These are phyloP conservation scores for Aegithalos caudatus DNA, from an alignment of 2,113 vertebrate species.

Conservation along the genomic window DNA sequence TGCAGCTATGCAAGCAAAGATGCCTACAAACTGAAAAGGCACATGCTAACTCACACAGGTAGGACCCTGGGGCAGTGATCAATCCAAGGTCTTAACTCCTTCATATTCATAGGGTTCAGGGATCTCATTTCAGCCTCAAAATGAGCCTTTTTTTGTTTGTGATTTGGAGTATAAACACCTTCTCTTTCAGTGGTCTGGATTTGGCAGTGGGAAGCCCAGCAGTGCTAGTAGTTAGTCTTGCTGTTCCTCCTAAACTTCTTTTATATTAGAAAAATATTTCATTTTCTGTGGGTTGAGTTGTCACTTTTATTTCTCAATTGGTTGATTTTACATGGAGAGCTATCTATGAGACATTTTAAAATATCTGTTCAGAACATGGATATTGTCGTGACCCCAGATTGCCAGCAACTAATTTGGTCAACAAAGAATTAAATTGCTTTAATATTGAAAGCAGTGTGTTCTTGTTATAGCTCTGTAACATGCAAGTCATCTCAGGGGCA, in stretches of 20 bases:
- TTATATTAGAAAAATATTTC: not conserved
- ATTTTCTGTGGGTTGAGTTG: not conserved
- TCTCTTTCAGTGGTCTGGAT: not conserved
- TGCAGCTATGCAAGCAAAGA: conserved; percentile 74
- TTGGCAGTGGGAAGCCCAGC: not conserved
- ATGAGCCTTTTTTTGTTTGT: not conserved
- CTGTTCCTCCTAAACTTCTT: not conserved
- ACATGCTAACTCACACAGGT: conserved; percentile 74
- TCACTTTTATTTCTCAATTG: not conserved
- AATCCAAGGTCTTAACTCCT: not conserved
- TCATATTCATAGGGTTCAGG: not conserved
- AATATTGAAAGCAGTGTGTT: not conserved
- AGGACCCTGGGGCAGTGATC: not conserved
- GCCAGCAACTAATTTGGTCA: not conserved
- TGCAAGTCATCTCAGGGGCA: not conserved
- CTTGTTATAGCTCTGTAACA: not conserved
- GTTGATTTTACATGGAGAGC: not conserved
- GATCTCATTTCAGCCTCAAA: not conserved
- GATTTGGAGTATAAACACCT: not conserved
- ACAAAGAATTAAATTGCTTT: not conserved
- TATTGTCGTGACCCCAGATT: not conserved
- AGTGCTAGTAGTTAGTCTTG: not conserved
- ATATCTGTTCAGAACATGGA: not conserved
- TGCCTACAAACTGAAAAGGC: conserved; percentile 71
- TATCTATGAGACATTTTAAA: not conserved